phyloP scores from a whole-genome alignment of 2,113 vertebrate species.

The Anolis sagrei region DNA sequence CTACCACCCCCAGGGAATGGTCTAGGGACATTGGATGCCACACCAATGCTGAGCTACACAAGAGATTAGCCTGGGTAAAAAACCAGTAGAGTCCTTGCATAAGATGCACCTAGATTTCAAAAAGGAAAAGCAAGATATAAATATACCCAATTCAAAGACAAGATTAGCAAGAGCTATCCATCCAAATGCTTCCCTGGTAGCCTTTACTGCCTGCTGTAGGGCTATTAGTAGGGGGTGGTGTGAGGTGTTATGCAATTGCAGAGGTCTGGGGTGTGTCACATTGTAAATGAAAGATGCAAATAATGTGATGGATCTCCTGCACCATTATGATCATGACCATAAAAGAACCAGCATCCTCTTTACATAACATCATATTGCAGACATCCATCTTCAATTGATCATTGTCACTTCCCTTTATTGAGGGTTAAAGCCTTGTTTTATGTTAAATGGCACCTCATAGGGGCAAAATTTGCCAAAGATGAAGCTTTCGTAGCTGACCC shows the following conservation, averaged over 20 bases:
- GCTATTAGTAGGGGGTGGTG: no score
- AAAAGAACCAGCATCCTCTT: neutral
- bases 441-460: conserved; percentile 31
- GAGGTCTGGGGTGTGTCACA: neutral
- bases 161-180: no score
- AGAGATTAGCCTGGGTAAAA: neutral
- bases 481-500: conserved; percentile 41
- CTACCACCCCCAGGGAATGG: neutral
- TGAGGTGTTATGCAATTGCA: neutral
- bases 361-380: neutral
- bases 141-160: no score
- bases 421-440: neutral
- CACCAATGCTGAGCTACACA: neutral
- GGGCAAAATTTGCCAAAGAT: neutral
- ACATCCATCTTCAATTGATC: neutral
- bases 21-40: no score
- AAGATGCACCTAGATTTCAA: neutral
- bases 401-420: neutral
- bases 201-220: neutral
- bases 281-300: neutral
- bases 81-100: neutral
- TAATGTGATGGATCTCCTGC: neutral
- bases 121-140: neutral
- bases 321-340: neutral
- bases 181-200: neutral